These are phyloP conservation scores for Sebastiscus tertius DNA, from an alignment of 2,797 vertebrate species.

Conservation along the genomic window DNA sequence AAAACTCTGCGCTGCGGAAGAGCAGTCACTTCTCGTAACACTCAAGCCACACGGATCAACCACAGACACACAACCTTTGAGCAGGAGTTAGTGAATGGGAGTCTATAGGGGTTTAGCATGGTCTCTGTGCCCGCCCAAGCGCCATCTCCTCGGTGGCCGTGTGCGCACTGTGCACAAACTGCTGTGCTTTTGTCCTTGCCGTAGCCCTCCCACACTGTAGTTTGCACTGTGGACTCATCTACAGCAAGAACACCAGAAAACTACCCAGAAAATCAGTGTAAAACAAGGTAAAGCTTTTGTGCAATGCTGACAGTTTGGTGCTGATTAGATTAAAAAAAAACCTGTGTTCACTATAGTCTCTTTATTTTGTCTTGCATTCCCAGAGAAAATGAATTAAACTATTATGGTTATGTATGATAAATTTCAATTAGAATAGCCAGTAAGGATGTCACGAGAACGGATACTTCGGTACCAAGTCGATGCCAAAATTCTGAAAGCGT, in stretches of 20 bases:
- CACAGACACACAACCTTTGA: slow-evolving; percentile 25
- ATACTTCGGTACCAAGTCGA: neutral
- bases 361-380: neutral
- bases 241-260: neutral
- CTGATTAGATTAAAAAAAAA: neutral
- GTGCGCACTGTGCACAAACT: neutral
- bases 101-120: slow-evolving; percentile 12
- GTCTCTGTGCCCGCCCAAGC: neutral
- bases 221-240: neutral
- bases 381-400: neutral
- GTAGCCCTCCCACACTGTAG: neutral
- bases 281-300: neutral
- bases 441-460: neutral
- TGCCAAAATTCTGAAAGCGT: neutral
- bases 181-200: neutral
- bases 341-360: neutral
- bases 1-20: slow-evolving; percentile 80
- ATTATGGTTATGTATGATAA: neutral
- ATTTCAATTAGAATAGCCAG: neutral
- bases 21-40: slow-evolving; percentile 54
- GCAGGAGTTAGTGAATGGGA: slow-evolving; percentile 24
- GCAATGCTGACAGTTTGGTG: neutral
- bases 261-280: neutral
- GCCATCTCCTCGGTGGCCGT: neutral
- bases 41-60: slow-evolving; percentile 40